phyloP scores from a whole-genome alignment of 2,113 vertebrate genomes.

The Malurus melanocephalus region DNA sequence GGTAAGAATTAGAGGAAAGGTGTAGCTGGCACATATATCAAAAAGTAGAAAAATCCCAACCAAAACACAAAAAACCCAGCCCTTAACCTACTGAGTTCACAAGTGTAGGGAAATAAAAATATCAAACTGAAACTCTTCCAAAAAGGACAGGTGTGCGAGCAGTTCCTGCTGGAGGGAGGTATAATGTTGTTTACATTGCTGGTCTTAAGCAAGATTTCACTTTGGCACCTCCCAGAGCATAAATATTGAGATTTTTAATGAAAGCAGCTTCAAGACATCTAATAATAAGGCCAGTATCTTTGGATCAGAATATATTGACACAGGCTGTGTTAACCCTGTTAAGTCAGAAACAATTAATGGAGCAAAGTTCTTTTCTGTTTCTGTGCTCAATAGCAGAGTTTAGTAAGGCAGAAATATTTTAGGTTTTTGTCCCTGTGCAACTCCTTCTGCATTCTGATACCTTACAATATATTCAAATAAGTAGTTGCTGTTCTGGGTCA shows the following conservation, averaged over 20 bases:
- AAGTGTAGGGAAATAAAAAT: slow-evolving; percentile 46
- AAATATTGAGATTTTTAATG: slow-evolving; percentile 27
- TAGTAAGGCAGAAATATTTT: not conserved
- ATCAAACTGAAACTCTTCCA: slow-evolving; percentile 60
- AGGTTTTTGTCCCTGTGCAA: not conserved
- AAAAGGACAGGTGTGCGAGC: slow-evolving; percentile 67
- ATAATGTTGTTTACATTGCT: slow-evolving; percentile 25
- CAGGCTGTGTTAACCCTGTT: not conserved
- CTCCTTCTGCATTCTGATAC: not conserved
- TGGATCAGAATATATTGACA: not conserved
- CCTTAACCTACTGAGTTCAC: not conserved
- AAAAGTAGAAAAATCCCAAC: not conserved
- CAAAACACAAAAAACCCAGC: not conserved
- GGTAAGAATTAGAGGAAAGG: not conserved
- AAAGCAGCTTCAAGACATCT: slow-evolving; percentile 1
- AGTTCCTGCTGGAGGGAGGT: not conserved
- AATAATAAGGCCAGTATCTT: not conserved
- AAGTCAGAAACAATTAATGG: not conserved
- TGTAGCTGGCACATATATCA: not conserved
- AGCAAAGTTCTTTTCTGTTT: not conserved
- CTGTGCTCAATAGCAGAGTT: not conserved
- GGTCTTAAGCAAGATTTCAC: not conserved
- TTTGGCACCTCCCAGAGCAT: not conserved
- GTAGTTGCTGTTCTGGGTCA: not conserved
- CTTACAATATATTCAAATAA: not conserved